phyloP scores from a whole-genome alignment of 2,797 vertebrate genomes.

The Falco concolor region DNA sequence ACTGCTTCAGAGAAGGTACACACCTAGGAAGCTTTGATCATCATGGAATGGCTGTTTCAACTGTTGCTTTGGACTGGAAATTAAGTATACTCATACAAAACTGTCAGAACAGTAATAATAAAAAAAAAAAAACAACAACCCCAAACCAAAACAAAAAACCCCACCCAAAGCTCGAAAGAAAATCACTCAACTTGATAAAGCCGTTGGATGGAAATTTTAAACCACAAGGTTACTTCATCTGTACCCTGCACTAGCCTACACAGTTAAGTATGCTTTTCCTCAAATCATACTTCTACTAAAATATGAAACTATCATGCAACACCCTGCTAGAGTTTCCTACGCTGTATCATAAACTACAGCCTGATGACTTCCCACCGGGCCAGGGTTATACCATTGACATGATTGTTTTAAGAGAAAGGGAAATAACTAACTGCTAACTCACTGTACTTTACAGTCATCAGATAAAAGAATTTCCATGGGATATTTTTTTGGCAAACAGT shows the following conservation, averaged over 20 bases:
- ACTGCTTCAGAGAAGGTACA: neutral
- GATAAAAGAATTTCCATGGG: constrained; percentile 54
- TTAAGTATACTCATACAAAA: neutral
- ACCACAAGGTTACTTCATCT: neutral
- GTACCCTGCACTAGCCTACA: neutral
- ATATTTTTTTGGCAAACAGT: constrained; percentile 49
- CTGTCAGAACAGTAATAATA: neutral
- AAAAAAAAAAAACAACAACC: neutral
- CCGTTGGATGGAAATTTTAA: neutral
- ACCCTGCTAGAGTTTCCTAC: neutral
- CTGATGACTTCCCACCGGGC: neutral
- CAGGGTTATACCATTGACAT: neutral
- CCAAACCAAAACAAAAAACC: no score
- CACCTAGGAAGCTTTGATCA: neutral
- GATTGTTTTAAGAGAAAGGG: constrained; percentile 42
- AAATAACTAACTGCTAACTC: constrained; percentile 49
- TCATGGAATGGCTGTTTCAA: neutral
- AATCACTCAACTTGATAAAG: neutral
- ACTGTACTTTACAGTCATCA: constrained; percentile 23
- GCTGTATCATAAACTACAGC: neutral
- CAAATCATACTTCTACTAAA: neutral
- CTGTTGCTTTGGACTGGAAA: neutral
- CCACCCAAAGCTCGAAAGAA: neutral
- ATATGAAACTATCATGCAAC: neutral
- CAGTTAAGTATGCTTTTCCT: neutral